Percentiles rank a stretch among this genome's conserved stretches.
phyloP scores from a whole-genome alignment of 2,888 invertebrate species.

The Craniophora ligustri region DNA sequence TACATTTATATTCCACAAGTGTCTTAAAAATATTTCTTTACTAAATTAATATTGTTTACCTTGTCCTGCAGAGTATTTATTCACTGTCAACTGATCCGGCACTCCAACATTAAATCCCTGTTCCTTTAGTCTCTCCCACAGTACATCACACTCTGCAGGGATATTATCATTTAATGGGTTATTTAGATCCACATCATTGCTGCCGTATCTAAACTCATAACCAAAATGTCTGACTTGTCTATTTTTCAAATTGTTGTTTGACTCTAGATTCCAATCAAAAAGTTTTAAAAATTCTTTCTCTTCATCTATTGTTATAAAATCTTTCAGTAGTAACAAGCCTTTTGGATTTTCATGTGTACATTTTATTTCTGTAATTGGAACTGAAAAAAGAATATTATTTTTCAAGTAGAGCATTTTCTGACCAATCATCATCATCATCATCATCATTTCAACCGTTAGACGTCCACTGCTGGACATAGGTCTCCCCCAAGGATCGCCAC shows the following conservation, averaged over 20 bases:
- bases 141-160: conserved; percentile 91
- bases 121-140: conserved; percentile 89
- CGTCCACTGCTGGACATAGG: too few species aligned
- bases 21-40: too few species aligned
- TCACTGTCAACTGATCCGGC: conserved; percentile 96
- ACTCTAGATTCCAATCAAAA: conserved; percentile 85
- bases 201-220: conserved; percentile 96
- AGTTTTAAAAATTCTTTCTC: conserved; percentile 89
- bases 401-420: background rate
- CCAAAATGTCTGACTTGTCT: conserved; percentile 97
- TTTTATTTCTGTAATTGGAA: conserved; percentile 74
- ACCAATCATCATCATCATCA: too few species aligned
- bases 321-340: conserved; percentile 91
- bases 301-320: conserved; percentile 92
- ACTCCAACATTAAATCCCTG: conserved; percentile 71
- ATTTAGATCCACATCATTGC: conserved; percentile 94
- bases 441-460: too few species aligned
- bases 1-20: too few species aligned
- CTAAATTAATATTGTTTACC: conserved; percentile 87
- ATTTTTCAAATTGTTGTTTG: conserved; percentile 90
- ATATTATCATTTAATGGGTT: conserved; percentile 91
- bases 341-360: conserved; percentile 85
- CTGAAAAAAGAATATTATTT: conserved; percentile 62
- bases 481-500: too few species aligned
- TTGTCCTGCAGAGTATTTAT: conserved; percentile 95